Conservation (phyloP, 2,888 invertebrate genomes). For the Lymantria monacha region DNA sequence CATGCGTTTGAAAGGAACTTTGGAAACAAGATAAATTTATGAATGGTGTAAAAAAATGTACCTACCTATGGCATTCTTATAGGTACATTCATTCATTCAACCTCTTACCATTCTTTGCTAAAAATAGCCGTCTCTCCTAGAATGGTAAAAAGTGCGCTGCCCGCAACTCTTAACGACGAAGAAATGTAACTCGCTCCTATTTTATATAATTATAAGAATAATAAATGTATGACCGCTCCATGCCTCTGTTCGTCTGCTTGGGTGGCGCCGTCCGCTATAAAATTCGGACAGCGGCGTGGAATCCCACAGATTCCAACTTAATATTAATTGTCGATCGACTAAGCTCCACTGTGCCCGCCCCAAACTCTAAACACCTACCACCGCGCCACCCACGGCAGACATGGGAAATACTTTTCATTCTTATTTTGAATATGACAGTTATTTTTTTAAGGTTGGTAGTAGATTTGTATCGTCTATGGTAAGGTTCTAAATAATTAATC, state of each 20-base stretch:
- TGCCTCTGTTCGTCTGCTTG: slow-evolving; percentile 53
- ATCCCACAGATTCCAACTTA: slow-evolving; percentile 81
- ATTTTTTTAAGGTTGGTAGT: slow-evolving; percentile 21
- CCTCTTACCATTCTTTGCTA: too few species aligned
- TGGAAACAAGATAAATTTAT: too few species aligned
- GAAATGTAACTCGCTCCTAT: too few species aligned
- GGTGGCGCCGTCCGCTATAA: slow-evolving; percentile 82
- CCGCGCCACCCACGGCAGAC: slow-evolving; percentile 28
- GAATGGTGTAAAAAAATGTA: too few species aligned
- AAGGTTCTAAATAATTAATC: background rate
- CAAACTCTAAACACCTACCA: slow-evolving; percentile 10
- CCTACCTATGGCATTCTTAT: too few species aligned
- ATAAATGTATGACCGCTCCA: slow-evolving; percentile 39
- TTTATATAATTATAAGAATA: too few species aligned
- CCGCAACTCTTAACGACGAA: too few species aligned
- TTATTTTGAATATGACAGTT: slow-evolving; percentile 35
- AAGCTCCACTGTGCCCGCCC: slow-evolving; percentile 53
- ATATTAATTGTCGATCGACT: slow-evolving; percentile 81
- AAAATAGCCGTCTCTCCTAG: too few species aligned
- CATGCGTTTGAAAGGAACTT: too few species aligned
- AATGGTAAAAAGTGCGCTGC: too few species aligned
- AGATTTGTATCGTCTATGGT: slow-evolving; percentile 16
- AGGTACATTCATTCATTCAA: too few species aligned
- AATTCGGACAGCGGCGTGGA: slow-evolving; percentile 81
- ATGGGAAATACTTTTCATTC: slow-evolving; percentile 37